phyloP scores from a whole-genome alignment of 2,797 vertebrate species.

The Pseudochaenichthys georgianus region DNA sequence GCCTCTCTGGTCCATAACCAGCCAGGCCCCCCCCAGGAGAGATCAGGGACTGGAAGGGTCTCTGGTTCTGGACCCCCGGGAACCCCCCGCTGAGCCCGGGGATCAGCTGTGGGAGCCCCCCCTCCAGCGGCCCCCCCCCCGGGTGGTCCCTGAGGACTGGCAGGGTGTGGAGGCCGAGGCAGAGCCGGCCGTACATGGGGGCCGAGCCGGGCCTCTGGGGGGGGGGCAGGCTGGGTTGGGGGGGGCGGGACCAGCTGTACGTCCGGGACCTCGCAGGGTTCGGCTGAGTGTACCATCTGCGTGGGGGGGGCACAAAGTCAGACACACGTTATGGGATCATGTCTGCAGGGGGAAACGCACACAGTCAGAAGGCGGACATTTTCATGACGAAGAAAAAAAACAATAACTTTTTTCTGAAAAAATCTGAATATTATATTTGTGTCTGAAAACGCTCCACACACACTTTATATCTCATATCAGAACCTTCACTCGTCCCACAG shows the following conservation, averaged over 20 bases:
- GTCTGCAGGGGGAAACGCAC: not conserved
- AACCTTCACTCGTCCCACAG: too few relatives aligned
- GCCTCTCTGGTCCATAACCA: constrained; percentile 54
- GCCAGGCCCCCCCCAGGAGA: constrained; percentile 56
- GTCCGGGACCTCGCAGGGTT: constrained; percentile 76
- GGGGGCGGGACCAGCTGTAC: constrained; percentile 81
- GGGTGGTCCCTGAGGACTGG: constrained; percentile 76
- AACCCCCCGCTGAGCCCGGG: constrained; percentile 58
- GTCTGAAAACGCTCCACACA: too few relatives aligned
- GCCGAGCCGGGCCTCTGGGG: constrained; percentile 76
- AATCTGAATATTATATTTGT: constrained; percentile 9
- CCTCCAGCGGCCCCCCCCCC: constrained; percentile 68
- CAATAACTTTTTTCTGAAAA: too few relatives aligned
- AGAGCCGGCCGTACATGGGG: constrained; percentile 81
- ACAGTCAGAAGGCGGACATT: not conserved
- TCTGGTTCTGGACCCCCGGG: constrained; percentile 65
- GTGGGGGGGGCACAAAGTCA: constrained; percentile 41
- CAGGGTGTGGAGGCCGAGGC: constrained; percentile 84
- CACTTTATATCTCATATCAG: too few relatives aligned
- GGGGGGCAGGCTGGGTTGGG: constrained; percentile 63
- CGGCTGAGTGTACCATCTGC: constrained; percentile 85
- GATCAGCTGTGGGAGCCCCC: constrained; percentile 74
- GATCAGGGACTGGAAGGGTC: constrained; percentile 63
- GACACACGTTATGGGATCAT: not conserved
- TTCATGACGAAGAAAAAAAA: too few relatives aligned